Evolutionary conservation across 2,113 vertebrate genomes (phyloP).

Genomic region (Paradoxurus hermaphroditus): DNA sequence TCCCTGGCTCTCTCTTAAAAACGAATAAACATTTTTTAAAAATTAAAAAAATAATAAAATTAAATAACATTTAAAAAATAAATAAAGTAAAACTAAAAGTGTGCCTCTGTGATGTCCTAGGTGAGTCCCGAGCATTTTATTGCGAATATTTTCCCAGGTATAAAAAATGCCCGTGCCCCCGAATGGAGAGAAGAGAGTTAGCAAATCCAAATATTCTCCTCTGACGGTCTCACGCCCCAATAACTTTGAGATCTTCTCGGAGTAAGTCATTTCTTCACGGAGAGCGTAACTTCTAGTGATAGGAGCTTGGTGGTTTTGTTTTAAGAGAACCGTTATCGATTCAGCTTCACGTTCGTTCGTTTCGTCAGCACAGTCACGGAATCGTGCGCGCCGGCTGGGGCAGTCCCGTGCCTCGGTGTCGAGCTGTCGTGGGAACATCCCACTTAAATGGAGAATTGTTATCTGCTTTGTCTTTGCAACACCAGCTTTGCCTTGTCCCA

Average conservation of each 20-base stretch:
- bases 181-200: background rate
- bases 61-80: too few species aligned
- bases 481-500: background rate
- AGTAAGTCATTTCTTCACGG: background rate
- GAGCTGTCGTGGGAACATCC: fast-evolving
- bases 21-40: too few species aligned
- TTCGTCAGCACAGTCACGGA: background rate
- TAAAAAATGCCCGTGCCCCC: background rate
- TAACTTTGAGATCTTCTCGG: background rate
- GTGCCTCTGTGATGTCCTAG: background rate
- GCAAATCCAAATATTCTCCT: background rate
- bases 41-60: too few species aligned
- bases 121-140: background rate
- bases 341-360: fast-evolving
- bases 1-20: too few species aligned
- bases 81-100: background rate
- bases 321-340: background rate
- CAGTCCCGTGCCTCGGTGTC: fast-evolving
- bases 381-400: fast-evolving
- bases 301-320: background rate
- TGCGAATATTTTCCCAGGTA: background rate
- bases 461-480: background rate
- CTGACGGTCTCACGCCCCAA: background rate
- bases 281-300: background rate
- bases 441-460: background rate